Evolutionary conservation across 2,888 invertebrate species (phyloP).

Genomic region (Pharmacophagus antenor): DNA sequence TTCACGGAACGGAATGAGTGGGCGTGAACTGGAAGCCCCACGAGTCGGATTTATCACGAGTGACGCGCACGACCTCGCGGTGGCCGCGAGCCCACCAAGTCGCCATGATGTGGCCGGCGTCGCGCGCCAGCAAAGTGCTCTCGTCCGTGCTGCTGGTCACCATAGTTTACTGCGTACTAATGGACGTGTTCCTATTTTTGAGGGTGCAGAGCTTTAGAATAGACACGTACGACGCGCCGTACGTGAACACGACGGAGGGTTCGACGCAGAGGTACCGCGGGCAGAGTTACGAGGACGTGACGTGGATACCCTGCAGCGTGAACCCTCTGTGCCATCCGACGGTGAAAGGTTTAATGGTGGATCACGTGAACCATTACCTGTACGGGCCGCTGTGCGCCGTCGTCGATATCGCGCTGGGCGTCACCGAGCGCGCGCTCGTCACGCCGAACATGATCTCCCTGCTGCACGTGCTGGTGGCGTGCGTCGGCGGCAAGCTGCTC

Average conservation of each 20-base stretch:
- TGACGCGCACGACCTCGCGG: slow-evolving; percentile 34
- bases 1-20: background rate
- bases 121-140: slow-evolving; percentile 86
- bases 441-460: slow-evolving; percentile 92
- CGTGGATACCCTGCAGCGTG: slow-evolving; percentile 85
- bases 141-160: slow-evolving; percentile 79
- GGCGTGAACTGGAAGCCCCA: slow-evolving; percentile 23
- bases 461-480: slow-evolving; percentile 88
- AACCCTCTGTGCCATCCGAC: slow-evolving; percentile 90
- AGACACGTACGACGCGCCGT: slow-evolving; percentile 54
- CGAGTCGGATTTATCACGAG: slow-evolving; percentile 27
- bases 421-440: slow-evolving; percentile 82
- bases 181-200: slow-evolving; percentile 87
- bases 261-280: slow-evolving; percentile 48
- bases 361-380: slow-evolving; percentile 91
- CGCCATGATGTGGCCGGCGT: slow-evolving; percentile 86
- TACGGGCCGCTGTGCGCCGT: slow-evolving; percentile 89
- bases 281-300: slow-evolving; percentile 72
- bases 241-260: slow-evolving; percentile 46
- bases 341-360: slow-evolving; percentile 90
- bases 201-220: slow-evolving; percentile 86
- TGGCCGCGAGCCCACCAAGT: slow-evolving; percentile 29
- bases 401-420: slow-evolving; percentile 83
- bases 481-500: slow-evolving; percentile 87
- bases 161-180: slow-evolving; percentile 84